phyloP scores from a whole-genome alignment of 2,113 vertebrate genomes.

The Psittacula cyanocephala region DNA sequence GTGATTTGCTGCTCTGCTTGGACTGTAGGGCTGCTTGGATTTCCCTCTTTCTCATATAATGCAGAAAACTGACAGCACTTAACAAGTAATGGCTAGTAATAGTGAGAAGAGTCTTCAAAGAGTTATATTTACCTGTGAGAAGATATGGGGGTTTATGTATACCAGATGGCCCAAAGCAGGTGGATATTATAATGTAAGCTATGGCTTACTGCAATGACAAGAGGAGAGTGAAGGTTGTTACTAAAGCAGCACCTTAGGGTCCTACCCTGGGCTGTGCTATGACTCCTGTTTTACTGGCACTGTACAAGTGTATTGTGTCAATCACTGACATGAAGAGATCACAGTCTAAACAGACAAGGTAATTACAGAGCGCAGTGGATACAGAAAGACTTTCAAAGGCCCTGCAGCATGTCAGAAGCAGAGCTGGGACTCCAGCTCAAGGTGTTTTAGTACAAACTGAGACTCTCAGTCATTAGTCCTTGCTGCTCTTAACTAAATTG shows the following conservation, averaged over 20 bases:
- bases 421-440: not conserved
- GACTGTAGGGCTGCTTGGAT: not conserved
- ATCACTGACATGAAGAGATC: not conserved
- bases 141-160: not conserved
- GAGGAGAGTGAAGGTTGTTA: not conserved
- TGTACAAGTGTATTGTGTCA: not conserved
- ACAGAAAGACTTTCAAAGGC: not conserved
- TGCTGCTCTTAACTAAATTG: not conserved
- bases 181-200: not conserved
- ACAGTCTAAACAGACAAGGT: conserved; percentile 17
- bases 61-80: not conserved
- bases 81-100: conserved; percentile 1
- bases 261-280: not conserved
- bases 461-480: not conserved
- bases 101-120: conserved; percentile 13
- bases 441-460: not conserved
- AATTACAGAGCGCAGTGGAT: not conserved
- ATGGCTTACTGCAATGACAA: not conserved
- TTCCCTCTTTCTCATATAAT: not conserved
- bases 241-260: conserved; percentile 2
- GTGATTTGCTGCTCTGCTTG: not conserved
- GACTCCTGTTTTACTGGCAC: conserved; percentile 15
- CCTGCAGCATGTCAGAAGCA: not conserved
- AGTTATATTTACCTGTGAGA: conserved; percentile 6
- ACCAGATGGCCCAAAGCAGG: conserved; percentile 37